A percentile compares a stretch with the other conserved stretches of the same genome.
Evolutionary conservation across 2,888 invertebrate species (phyloP).

Genomic region (Loripinus fragilis): DNA sequence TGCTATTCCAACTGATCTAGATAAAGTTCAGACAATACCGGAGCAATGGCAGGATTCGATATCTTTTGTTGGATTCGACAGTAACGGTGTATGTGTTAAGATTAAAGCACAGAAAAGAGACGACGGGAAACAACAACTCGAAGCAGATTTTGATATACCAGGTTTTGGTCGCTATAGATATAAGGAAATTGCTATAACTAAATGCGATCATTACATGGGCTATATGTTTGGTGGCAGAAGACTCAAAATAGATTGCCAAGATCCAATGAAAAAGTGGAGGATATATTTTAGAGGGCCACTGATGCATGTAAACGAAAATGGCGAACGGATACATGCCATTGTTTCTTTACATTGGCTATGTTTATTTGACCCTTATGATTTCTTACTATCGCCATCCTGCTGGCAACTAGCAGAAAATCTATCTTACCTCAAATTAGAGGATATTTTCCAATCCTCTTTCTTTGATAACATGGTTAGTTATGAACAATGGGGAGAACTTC

Average conservation of each 20-base stretch:
- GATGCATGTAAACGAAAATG: background rate
- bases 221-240: background rate
- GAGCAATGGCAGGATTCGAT: background rate
- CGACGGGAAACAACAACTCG: background rate
- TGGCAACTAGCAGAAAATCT: background rate
- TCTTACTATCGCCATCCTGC: background rate
- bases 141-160: background rate
- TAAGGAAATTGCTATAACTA: background rate
- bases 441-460: background rate
- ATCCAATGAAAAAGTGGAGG: constrained; percentile 9
- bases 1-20: background rate
- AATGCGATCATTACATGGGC: background rate
- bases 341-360: constrained; percentile 12
- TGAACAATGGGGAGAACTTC: constrained; percentile 19
- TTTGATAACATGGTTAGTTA: background rate
- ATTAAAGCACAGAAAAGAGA: background rate
- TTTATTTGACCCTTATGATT: constrained; percentile 7
- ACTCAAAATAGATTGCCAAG: background rate
- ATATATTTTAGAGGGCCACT: background rate
- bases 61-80: background rate
- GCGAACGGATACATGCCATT: background rate
- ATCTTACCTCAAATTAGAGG: background rate
- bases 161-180: background rate
- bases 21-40: background rate
- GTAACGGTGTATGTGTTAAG: background rate